Percentiles rank a stretch among this genome's conserved stretches.
These are phyloP conservation scores for Stichodactyla mertensii DNA, from an alignment of 64 coral and sea anemone species.

Conservation along the genomic window DNA sequence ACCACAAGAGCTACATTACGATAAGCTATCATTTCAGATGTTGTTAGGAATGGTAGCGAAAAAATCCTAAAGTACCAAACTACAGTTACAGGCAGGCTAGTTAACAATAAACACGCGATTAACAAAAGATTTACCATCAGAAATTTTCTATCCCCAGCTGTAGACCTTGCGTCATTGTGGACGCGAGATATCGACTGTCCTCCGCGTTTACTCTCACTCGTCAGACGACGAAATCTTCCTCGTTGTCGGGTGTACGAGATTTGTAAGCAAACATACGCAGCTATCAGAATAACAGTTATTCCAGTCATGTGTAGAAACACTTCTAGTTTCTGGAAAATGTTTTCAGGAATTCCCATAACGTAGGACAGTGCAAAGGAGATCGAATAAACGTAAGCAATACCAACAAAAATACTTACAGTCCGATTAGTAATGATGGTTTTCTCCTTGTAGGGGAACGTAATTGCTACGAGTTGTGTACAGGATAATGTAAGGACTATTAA, in stretches of 20 bases:
- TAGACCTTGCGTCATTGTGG: not conserved
- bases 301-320: not conserved
- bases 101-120: constrained; percentile 12
- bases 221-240: constrained; percentile 10
- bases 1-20: constrained; percentile 10
- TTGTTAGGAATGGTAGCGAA: not conserved
- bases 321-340: constrained; percentile 5
- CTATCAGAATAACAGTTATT: not conserved
- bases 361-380: constrained; percentile 1
- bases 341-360: constrained; percentile 6
- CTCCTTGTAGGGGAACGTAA: constrained; percentile 22
- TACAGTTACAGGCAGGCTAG: not conserved
- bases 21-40: not conserved
- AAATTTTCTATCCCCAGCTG: not conserved
- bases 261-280: constrained; percentile 23
- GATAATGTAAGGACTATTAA: constrained; percentile 27
- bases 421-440: not conserved
- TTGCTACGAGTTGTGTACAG: constrained; percentile 19
- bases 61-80: constrained; percentile 3
- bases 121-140: constrained; percentile 32
- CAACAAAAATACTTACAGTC: constrained; percentile 8
- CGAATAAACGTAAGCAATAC: not conserved
- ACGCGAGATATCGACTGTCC: not conserved
- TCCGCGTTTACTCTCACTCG: not conserved
- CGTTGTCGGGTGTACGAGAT: constrained; percentile 12